Conservation (phyloP, 1,140 invertebrate genomes). For the Papilio aristodemus region DNA sequence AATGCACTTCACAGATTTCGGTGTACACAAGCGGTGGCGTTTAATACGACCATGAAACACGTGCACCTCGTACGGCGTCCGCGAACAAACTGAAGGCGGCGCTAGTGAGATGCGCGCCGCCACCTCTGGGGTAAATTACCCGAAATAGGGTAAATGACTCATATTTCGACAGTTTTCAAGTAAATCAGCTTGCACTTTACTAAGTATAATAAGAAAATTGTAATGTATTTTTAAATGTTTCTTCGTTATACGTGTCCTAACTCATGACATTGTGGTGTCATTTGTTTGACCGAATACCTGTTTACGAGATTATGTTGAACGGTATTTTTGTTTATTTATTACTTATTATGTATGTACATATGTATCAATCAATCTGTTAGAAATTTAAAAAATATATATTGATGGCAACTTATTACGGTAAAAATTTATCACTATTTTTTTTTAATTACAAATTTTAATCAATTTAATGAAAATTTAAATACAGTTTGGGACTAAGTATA, state of each 20-base stretch:
- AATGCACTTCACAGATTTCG: constrained; percentile 40
- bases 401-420: too few relatives aligned
- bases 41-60: constrained; percentile 22
- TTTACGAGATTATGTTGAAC: too few relatives aligned
- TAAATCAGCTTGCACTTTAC: constrained; percentile 16
- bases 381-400: too few relatives aligned
- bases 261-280: too few relatives aligned
- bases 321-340: too few relatives aligned
- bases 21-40: not conserved
- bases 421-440: too few relatives aligned
- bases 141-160: constrained; percentile 38
- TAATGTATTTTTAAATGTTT: not conserved
- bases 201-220: not conserved
- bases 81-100: constrained; percentile 43
- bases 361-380: too few relatives aligned
- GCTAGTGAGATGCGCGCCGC: constrained; percentile 40
- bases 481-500: too few relatives aligned
- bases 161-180: constrained; percentile 1
- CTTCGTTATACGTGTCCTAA: not conserved
- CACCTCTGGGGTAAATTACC: constrained; percentile 42
- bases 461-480: too few relatives aligned
- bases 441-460: too few relatives aligned
- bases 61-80: constrained; percentile 38
- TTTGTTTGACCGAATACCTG: too few relatives aligned
- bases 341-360: too few relatives aligned